These are phyloP conservation scores for Monochamus alternatus DNA, from an alignment of 2,888 invertebrate genomes.

Conservation along the genomic window DNA sequence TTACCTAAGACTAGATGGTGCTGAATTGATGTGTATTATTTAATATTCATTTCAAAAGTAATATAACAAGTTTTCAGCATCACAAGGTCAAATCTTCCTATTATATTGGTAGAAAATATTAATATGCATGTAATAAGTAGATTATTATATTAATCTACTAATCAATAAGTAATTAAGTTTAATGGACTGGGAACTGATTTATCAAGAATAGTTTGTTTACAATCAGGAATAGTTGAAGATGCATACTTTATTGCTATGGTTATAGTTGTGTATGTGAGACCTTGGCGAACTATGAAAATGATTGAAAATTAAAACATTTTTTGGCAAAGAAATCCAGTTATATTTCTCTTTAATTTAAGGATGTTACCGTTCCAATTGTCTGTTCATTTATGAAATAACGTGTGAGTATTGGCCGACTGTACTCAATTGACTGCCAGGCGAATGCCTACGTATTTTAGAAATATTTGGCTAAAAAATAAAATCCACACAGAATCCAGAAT, in stretches of 20 bases:
- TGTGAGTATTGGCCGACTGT: background rate
- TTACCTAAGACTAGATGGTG: background rate
- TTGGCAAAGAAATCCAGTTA: no score
- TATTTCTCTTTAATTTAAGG: no score
- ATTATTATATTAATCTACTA: no score
- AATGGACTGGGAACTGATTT: no score
- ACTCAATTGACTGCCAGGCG: background rate
- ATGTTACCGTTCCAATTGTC: no score
- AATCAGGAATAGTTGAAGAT: no score
- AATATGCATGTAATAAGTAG: background rate
- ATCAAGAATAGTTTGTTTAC: no score
- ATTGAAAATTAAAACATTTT: no score
- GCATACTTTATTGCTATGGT: no score
- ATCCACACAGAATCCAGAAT: background rate
- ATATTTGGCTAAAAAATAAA: background rate
- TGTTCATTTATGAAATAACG: background rate
- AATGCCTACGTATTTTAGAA: background rate
- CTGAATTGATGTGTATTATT: background rate
- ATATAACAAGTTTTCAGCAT: background rate
- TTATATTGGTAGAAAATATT: background rate
- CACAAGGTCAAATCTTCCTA: background rate
- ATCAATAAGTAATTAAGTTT: no score
- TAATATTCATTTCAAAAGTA: background rate
- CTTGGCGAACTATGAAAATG: no score
- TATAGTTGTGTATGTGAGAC: no score